Evolutionary conservation across 2,888 invertebrate species (phyloP).

Genomic region (Hirtodrosophila trivittata): DNA sequence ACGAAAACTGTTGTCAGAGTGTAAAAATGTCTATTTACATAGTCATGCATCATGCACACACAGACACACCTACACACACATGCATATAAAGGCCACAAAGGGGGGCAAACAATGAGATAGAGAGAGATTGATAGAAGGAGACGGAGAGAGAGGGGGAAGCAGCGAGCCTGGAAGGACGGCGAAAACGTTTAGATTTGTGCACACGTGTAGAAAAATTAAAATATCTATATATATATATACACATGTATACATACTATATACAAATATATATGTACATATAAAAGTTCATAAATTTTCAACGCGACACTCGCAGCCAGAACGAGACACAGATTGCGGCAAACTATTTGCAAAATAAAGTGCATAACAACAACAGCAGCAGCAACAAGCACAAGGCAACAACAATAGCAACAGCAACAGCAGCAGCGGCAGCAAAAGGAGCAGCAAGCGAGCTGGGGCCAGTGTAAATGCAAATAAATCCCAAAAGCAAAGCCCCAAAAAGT

Average conservation of each 20-base stretch:
- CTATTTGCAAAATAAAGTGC: constrained; percentile 68
- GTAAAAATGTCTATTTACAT: constrained; percentile 75
- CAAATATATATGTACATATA: constrained; percentile 12
- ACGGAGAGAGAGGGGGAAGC: not conserved
- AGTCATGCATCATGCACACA: constrained; percentile 70
- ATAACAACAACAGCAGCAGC: constrained; percentile 23
- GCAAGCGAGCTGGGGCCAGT: constrained; percentile 25
- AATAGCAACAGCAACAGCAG: constrained; percentile 6
- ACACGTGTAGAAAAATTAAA: constrained; percentile 54
- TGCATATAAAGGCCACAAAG: constrained; percentile 22
- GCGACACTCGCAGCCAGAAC: constrained; percentile 55
- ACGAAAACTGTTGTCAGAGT: constrained; percentile 70
- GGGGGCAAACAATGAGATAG: not conserved
- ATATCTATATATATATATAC: constrained; percentile 34
- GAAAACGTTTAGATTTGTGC: constrained; percentile 46
- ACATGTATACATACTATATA: constrained; percentile 1
- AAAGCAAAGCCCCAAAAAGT: constrained; percentile 57
- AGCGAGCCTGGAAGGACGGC: constrained; percentile 12
- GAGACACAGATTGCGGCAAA: constrained; percentile 72
- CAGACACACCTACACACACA: constrained; percentile 11
- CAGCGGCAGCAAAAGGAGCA: constrained; percentile 7
- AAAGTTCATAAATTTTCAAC: constrained; percentile 72
- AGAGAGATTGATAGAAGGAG: not conserved
- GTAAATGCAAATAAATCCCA: constrained; percentile 75
- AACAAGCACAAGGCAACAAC: not conserved